Percentiles rank a stretch among this genome's conserved stretches.
phyloP scores from a whole-genome alignment of 2,113 vertebrate genomes.

The Peromyscus polionotus region DNA sequence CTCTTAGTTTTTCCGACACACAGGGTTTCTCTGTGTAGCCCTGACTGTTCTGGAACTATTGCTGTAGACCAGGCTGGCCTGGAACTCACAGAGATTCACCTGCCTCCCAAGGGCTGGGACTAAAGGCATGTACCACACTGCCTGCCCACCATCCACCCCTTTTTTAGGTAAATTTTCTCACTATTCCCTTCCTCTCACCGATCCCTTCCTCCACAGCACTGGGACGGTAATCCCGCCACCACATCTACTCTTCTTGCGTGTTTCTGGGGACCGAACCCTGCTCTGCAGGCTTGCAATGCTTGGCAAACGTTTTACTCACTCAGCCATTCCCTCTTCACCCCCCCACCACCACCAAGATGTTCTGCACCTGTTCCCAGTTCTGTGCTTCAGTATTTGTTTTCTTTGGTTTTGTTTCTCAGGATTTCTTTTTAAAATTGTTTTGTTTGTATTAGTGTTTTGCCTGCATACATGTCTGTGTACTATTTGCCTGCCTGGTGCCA shows the following conservation, averaged over 20 bases:
- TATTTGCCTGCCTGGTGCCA: neutral
- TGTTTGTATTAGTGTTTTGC: neutral
- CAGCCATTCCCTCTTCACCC: too few relatives aligned
- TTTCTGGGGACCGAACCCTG: neutral
- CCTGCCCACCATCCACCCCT: neutral
- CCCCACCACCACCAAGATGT: neutral
- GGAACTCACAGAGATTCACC: too few relatives aligned
- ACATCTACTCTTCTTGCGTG: too few relatives aligned
- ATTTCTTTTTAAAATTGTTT: neutral
- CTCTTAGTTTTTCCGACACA: neutral
- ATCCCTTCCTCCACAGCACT: neutral
- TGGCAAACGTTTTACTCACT: neutral
- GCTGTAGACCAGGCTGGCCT: too few relatives aligned
- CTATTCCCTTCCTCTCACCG: neutral
- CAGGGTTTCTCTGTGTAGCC: neutral
- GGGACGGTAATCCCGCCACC: too few relatives aligned
- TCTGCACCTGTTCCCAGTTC: neutral
- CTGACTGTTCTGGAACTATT: neutral
- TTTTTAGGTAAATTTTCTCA: neutral
- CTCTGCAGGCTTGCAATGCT: neutral
- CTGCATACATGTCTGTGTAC: neutral
- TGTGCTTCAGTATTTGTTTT: slow-evolving; percentile 21
- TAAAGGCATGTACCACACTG: neutral
- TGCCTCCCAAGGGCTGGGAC: neutral
- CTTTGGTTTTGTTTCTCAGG: neutral